Evolutionary conservation across 1,140 invertebrate genomes (phyloP).

Genomic region (Neelides sp.): DNA sequence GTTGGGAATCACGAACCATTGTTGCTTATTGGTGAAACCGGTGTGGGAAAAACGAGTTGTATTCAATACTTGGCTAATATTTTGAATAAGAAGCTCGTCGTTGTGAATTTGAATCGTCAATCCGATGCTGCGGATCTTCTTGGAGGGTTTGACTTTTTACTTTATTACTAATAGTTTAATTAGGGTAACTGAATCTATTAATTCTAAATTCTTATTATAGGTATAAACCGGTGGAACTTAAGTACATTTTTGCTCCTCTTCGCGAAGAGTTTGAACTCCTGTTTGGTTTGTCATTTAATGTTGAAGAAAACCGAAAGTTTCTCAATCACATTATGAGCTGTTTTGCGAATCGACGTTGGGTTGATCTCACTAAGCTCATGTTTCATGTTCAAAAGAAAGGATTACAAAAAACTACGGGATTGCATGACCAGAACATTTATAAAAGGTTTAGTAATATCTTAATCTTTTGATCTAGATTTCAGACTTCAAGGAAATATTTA

Average conservation of each 20-base stretch:
- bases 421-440: not conserved
- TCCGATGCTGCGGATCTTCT: slow-evolving; percentile 91
- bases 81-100: slow-evolving; percentile 68
- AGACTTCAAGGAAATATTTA: not conserved
- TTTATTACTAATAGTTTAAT: no score
- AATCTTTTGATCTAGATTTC: not conserved
- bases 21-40: slow-evolving; percentile 92
- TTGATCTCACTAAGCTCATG: slow-evolving; percentile 59
- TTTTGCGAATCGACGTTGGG: slow-evolving; percentile 59
- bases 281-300: slow-evolving; percentile 64
- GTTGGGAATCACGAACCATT: slow-evolving; percentile 76
- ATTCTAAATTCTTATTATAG: slow-evolving; percentile 33
- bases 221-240: slow-evolving; percentile 89
- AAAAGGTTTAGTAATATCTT: not conserved
- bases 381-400: slow-evolving; percentile 57
- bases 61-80: slow-evolving; percentile 82
- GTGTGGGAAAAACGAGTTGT: slow-evolving; percentile 94
- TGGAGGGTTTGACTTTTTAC: slow-evolving; percentile 52
- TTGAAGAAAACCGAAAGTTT: slow-evolving; percentile 72
- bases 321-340: slow-evolving; percentile 61
- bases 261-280: slow-evolving; percentile 71
- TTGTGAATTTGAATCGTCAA: slow-evolving; percentile 99
- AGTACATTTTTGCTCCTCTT: slow-evolving; percentile 66
- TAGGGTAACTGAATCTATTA: not conserved
- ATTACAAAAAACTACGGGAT: slow-evolving; percentile 31